Base-by-base conservation (phyloP, 1,140 invertebrate genomes). In the Araneus ventricosus region DNA sequence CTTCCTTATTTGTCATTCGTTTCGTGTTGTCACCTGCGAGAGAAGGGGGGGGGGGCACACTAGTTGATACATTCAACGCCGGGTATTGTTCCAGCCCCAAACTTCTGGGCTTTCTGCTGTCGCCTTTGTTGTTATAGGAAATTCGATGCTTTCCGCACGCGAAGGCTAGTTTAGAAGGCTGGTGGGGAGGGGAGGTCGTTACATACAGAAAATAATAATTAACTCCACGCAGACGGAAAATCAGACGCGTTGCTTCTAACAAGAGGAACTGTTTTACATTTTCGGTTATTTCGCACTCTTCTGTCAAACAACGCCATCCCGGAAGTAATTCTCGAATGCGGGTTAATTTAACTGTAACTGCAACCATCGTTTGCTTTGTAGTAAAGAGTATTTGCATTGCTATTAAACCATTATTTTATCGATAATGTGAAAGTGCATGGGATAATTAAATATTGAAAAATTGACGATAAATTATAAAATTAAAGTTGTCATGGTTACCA, bases 1-100 rank as follows among this genome's bases (percentile, higher is more conserved):
- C 79, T 82, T 45, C 79, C 79, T 82, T 45, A 82, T 82, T 82
- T 82, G 39, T 45, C 79, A 82, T 45, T 82, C 24, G 2, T 79
- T 30, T 7, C 27, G 70, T 34, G 70, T 20, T 79, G 70, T 79
- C 34, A 37, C 59, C 59, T n/a, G 24, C n/a, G 24, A 63, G 24
- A 63, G 5, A 63, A 17, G 59, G 45, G n/a, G n/a, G n/a, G n/a
- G n/a, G n/a, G n/a, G n/a, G n/a, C n/a, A n/a, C n/a, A n/a, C n/a
- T 14, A n/a, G 24, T 61, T 24, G 59, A 61, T 5, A 61, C 10
- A 1, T 61, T 61, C 59, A 6, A 20, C 17, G 5, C 59, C 59
- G 59, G 2, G 59, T 61, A 61, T 61, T 61, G 59, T 61, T 61
- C 59, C 59, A n/a, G n/a, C n/a, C n/a, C n/a, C n/a, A n/a, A n/a